phyloP scores from a whole-genome alignment of 2,888 invertebrate genomes.

The Prosapia bicincta region DNA sequence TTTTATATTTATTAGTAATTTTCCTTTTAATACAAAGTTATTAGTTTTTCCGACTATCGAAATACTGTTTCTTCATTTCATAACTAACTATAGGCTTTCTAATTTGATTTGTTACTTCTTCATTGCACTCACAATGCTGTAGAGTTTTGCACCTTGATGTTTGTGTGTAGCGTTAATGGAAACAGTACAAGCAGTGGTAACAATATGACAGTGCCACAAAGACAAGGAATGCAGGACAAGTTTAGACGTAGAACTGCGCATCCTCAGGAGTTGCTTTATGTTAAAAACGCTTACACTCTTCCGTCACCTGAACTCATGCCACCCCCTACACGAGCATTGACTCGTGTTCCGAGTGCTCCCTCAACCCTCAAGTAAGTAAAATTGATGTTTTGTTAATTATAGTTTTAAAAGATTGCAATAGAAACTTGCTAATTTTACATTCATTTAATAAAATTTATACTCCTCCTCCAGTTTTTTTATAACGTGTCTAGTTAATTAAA shows the following conservation, averaged over 20 bases:
- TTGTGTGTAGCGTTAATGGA: constrained; percentile 25
- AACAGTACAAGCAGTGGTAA: constrained; percentile 14
- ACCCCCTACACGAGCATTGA: constrained; percentile 44
- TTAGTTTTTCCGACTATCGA: too few species aligned
- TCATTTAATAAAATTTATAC: too few species aligned
- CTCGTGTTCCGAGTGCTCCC: constrained; percentile 69
- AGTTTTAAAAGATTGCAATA: too few species aligned
- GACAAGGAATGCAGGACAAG: constrained; percentile 46
- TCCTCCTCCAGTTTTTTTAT: too few species aligned
- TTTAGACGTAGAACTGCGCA: constrained; percentile 62
- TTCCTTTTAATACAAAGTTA: too few species aligned
- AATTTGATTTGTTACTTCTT: too few species aligned
- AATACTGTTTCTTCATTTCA: too few species aligned
- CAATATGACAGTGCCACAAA: background rate
- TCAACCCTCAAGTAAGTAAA: constrained; percentile 66
- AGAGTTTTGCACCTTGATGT: background rate
- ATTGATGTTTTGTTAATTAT: too few species aligned
- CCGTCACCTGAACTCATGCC: constrained; percentile 34
- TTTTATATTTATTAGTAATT: too few species aligned
- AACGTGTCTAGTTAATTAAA: too few species aligned
- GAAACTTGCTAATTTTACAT: too few species aligned
- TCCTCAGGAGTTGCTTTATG: constrained; percentile 63
- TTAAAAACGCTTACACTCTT: constrained; percentile 5
- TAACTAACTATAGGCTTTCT: too few species aligned
- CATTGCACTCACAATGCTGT: background rate